Evolutionary conservation across 2,113 vertebrate species (phyloP), one percentile per base, ranked within the genome.

Genomic region (Scalopus aquaticus): DNA sequence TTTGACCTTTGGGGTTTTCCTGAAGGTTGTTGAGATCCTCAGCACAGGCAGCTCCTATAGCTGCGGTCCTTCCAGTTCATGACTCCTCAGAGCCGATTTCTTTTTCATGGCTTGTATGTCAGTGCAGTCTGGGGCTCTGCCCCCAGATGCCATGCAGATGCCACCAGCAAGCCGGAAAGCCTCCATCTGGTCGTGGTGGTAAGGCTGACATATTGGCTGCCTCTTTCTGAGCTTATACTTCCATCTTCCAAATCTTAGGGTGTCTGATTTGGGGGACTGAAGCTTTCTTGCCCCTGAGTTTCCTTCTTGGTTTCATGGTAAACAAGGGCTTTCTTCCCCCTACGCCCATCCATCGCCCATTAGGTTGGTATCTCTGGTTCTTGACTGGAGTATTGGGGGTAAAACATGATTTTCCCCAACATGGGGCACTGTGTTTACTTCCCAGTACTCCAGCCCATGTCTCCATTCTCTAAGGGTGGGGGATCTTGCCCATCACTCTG

Each of bases 231-330:
- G 51, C 39, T 81, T 58, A 64, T 4, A 64, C 30, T 37, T 81
- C 46, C 16, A 3, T 46, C 8, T 89, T 86, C 5, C 26, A 56
- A 5, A 62, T 42, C 35, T 87, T 26, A 44, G 30, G 28, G 24
- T 37, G 7, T 58, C 73, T 86, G 67, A 58, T 6, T 79, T 67
- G 49, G 24, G 24, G 37, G 5, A 19, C 84, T 37, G 16, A 93
- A 17, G 6, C 37, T 73, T 12, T 90, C 85, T 78, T 56, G 13
- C 6, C 6, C 35, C 39, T 65, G 10, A 62, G 49, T 42, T 70
- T 90, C 67, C 62, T 90, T 28, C 35, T 73, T 91, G 64, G 35
- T 28, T 70, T 96, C 51, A 69, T 67, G 9, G 42, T 7, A 46
- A 17, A 15, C 17, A 51, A 16, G 11, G 26, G 32, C 28, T 65